Evolutionary conservation across 2,797 vertebrate species (phyloP), one percentile per base, ranked within the genome.

Genomic region (Loriculus beryllinus): DNA sequence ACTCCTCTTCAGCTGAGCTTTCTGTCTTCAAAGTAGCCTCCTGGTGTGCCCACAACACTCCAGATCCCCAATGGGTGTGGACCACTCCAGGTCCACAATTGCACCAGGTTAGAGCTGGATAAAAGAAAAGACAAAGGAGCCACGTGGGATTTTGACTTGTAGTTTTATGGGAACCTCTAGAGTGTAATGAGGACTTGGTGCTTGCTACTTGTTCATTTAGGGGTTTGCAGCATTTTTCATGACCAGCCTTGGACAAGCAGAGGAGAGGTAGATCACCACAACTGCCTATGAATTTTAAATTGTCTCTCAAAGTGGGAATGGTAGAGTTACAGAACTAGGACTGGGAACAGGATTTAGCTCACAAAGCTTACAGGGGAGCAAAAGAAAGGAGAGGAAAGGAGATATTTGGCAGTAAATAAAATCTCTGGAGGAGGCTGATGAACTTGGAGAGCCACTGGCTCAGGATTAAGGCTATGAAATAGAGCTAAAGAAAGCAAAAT

Each of bases 231-330:
- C 3, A 5, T 25, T 78, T 62, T 75, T 63, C 40, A 23, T 56
- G 47, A 40, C 29, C 26, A 47, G 2, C 14, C 31, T 62, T 29
- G 35, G n/a, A 35, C 10, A 59, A 82, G 57, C 43, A 25, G 40
- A 29, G 3, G 7, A 13, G 10, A 12, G 9, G 14, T 6, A 77
- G 33, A 37, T 63, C 57, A 43, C 22, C 20, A 62, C 23, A 42
- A 39, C 11, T 26, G 26, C 1, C 0, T 12, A 35, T 0, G 0
- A 25, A 35, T 56, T 71, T 83, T 51, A 25, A 88, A 70, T 51
- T 78, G 14, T 20, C 22, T 64, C 72, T 74, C 48, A 14, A 33
- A 37, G 25, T 10, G 23, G 31, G 35, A 80, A 8, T 20, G 51
- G 28, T 17, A 64, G 29, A 39, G 20, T 52, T 62, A 45, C n/a